Conservation (phyloP, 2,888 invertebrate genomes). For the Polyommatus iphigenia region DNA sequence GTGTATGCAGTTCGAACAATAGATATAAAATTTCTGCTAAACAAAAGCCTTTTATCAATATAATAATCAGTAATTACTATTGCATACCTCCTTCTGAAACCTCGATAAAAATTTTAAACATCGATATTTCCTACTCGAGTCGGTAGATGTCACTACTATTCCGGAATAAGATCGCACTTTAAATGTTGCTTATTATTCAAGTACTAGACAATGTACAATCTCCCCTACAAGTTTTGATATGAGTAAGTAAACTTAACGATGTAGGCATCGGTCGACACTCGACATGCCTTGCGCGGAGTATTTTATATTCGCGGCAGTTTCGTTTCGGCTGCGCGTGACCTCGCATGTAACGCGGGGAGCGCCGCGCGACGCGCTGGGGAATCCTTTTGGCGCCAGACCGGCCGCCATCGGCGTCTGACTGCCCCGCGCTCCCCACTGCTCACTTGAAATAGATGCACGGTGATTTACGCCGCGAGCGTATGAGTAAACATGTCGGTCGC, state of each 20-base stretch:
- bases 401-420: slow-evolving; percentile 71
- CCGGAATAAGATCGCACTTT: not conserved
- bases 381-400: slow-evolving; percentile 82
- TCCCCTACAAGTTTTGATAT: not conserved
- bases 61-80: not conserved
- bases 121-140: not conserved
- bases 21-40: not conserved
- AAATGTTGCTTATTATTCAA: not conserved
- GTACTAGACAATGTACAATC: not conserved
- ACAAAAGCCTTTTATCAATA: not conserved
- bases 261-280: not conserved
- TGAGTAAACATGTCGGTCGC: slow-evolving; percentile 76
- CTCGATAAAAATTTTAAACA: no score
- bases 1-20: not conserved
- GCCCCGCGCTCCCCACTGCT: slow-evolving; percentile 54
- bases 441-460: slow-evolving; percentile 78
- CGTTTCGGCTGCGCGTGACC: slow-evolving; percentile 51
- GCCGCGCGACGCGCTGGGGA: slow-evolving; percentile 79
- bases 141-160: not conserved
- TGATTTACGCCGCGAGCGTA: slow-evolving; percentile 78
- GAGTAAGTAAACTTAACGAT: not conserved
- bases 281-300: not conserved
- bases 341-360: slow-evolving; percentile 53
- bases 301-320: slow-evolving; percentile 40
- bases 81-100: not conserved